Conservation (phyloP, 2,888 invertebrate species). For the Acanthopleura granulata region DNA sequence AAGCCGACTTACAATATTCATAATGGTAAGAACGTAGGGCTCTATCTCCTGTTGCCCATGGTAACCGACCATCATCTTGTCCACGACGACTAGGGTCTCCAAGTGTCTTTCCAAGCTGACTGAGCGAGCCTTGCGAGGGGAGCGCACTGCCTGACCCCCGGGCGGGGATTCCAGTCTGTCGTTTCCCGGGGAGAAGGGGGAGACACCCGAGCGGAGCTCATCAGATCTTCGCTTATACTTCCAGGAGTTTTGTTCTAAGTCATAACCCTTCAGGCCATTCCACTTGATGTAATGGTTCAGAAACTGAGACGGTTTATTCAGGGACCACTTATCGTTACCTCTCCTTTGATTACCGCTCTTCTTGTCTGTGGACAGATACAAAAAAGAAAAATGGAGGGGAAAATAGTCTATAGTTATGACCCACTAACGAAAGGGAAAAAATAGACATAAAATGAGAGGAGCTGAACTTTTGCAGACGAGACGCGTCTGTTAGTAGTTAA, state of each 20-base stretch:
- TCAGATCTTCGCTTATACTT: neutral
- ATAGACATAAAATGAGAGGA: too few species aligned
- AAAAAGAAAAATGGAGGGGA: too few species aligned
- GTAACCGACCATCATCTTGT: conserved; percentile 61
- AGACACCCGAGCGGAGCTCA: too few species aligned
- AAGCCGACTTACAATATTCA: conserved; percentile 83
- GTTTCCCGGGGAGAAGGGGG: too few species aligned
- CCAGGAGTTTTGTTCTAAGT: neutral
- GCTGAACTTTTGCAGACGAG: too few species aligned
- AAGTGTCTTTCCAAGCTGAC: conserved; percentile 57
- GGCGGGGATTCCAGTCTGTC: neutral
- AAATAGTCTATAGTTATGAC: too few species aligned
- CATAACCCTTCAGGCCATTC: neutral
- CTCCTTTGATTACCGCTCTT: neutral
- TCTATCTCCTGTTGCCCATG: conserved; percentile 77
- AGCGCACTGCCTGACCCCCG: neutral
- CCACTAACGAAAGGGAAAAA: too few species aligned
- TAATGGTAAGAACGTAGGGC: conserved; percentile 88
- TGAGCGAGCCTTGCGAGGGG: conserved; percentile 30
- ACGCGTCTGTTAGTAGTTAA: too few species aligned
- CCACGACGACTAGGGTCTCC: conserved; percentile 66
- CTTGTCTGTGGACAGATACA: too few species aligned
- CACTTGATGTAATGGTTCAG: conserved; percentile 28
- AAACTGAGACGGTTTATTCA: conserved; percentile 29
- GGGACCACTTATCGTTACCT: conserved; percentile 30